Evolutionary conservation across 1,140 invertebrate genomes (phyloP).

Genomic region (Drosophila auraria): DNA sequence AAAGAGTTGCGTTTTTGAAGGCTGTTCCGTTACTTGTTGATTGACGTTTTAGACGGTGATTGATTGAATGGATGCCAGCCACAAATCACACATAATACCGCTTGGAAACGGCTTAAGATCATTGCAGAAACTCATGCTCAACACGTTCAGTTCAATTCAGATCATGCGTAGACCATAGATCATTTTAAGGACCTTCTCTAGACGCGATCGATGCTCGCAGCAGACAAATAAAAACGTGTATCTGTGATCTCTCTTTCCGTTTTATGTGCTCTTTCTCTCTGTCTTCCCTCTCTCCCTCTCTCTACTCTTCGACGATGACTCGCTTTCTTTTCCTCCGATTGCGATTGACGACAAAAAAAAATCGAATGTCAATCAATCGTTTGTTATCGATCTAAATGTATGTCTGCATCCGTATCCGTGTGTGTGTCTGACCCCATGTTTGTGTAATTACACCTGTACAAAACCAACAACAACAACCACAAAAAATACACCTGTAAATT

Average conservation of each 20-base stretch:
- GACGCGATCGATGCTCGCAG: conserved; percentile 43
- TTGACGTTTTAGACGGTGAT: conserved; percentile 35
- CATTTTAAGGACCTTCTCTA: conserved; percentile 53
- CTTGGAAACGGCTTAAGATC: conserved; percentile 64
- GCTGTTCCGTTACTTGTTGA: conserved; percentile 46
- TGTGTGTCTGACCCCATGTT: conserved; percentile 49
- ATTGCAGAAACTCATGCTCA: conserved; percentile 47
- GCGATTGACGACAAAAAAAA: conserved; percentile 20
- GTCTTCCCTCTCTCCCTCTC: conserved; percentile 52
- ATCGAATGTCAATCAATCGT: conserved; percentile 33
- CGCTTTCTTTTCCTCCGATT: conserved; percentile 36
- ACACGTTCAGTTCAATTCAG: conserved; percentile 36
- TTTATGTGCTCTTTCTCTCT: conserved; percentile 69
- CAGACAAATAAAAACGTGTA: conserved; percentile 76
- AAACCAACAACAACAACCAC: conserved; percentile 46
- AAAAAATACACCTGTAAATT: conserved; percentile 61
- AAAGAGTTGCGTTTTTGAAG: conserved; percentile 33
- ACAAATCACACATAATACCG: conserved; percentile 29
- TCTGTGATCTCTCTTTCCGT: conserved; percentile 80
- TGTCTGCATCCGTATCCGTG: conserved; percentile 59
- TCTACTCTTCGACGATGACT: conserved; percentile 42
- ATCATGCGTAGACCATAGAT: conserved; percentile 35
- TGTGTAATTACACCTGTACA: conserved; percentile 56
- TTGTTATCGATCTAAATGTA: conserved; percentile 53
- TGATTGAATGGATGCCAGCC: conserved; percentile 28